Percentiles rank a stretch among this genome's conserved stretches.
Evolutionary conservation across 2,113 vertebrate species (phyloP).

Genomic region (Candoia aspera): DNA sequence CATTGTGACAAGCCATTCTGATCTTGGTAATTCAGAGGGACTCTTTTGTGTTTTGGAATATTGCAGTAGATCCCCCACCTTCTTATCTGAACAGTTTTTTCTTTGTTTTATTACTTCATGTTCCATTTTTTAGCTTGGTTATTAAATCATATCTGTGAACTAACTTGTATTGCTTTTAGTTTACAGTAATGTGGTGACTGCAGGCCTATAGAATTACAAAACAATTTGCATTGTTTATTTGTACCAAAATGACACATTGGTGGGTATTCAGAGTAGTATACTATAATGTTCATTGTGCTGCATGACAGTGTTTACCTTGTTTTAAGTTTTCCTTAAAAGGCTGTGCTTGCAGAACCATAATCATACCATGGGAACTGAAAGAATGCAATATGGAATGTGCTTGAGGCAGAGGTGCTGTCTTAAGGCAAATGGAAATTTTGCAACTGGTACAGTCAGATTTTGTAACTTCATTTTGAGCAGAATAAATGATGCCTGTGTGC

Average conservation of each 20-base stretch:
- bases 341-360: not conserved
- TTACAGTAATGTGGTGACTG: not conserved
- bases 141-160: not conserved
- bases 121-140: not conserved
- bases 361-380: not conserved
- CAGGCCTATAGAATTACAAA: not conserved
- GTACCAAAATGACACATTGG: not conserved
- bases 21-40: not conserved
- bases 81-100: not conserved
- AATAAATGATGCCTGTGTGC: not conserved
- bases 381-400: conserved; percentile 1
- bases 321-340: not conserved
- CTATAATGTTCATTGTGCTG: not conserved
- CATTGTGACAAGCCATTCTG: not conserved
- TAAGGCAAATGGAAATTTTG: not conserved
- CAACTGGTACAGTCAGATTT: not conserved
- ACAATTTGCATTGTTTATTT: not conserved
- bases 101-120: not conserved
- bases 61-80: not conserved
- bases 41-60: not conserved
- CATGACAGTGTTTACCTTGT: not conserved
- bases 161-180: not conserved
- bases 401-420: not conserved
- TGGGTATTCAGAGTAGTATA: not conserved
- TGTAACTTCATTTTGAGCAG: not conserved